A percentile compares a stretch with the other conserved stretches of the same genome.
These are phyloP conservation scores for Gadus macrocephalus DNA, from an alignment of 2,113 vertebrate genomes.

Conservation along the genomic window DNA sequence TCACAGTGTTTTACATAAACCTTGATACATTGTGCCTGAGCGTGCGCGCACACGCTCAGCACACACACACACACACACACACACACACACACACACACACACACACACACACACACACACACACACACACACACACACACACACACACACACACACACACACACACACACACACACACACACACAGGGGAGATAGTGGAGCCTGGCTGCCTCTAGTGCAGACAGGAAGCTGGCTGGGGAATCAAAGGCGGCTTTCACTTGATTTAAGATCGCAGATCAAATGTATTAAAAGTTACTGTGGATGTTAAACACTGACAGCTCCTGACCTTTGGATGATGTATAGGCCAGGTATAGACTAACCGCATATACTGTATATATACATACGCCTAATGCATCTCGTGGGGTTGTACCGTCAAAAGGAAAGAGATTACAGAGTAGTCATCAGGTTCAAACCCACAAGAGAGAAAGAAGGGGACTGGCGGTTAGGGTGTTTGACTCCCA, in stretches of 20 bases:
- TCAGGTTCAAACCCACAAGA: no score
- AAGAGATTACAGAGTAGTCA: no score
- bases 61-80: conserved; percentile 7
- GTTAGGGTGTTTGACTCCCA: no score
- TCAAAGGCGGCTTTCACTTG: conserved; percentile 45
- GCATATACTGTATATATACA: not conserved
- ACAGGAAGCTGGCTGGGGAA: conserved; percentile 55
- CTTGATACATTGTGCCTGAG: not conserved
- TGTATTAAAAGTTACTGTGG: conserved; percentile 48
- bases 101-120: conserved; percentile 13
- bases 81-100: conserved; percentile 4
- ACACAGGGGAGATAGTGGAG: conserved; percentile 3
- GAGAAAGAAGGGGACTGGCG: no score
- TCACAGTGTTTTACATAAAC: conserved; percentile 6
- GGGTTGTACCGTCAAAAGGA: no score
- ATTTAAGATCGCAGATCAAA: conserved; percentile 55
- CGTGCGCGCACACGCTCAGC: no score
- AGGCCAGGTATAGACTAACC: conserved; percentile 8
- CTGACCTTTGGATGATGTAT: conserved; percentile 41
- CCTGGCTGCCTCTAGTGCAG: conserved; percentile 28
- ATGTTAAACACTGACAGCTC: conserved; percentile 42
- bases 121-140: not conserved
- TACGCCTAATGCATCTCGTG: not conserved
- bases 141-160: conserved; percentile 16
- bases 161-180: conserved; percentile 9